phyloP scores from a whole-genome alignment of 2,113 vertebrate genomes.

The Notiomystis cincta region DNA sequence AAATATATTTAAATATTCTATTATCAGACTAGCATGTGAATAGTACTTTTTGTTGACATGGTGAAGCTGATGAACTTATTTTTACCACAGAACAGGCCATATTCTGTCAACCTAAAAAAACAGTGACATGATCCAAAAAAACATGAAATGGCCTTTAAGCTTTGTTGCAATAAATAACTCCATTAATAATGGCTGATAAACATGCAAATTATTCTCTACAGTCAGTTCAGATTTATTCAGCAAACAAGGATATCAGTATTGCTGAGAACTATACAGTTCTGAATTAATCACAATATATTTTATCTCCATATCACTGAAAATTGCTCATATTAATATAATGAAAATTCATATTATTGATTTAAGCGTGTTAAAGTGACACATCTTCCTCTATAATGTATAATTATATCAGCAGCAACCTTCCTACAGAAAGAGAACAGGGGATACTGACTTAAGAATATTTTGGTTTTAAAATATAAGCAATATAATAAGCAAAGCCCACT shows the following conservation, averaged over 20 bases:
- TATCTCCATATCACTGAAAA: neutral
- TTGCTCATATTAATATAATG: neutral
- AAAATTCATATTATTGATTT: neutral
- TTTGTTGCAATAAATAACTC: slow-evolving; percentile 47
- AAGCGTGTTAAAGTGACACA: neutral
- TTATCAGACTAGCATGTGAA: neutral
- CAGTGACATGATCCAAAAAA: neutral
- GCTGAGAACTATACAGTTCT: neutral
- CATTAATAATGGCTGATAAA: slow-evolving; percentile 59
- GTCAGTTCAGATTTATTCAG: slow-evolving; percentile 35
- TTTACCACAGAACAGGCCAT: neutral
- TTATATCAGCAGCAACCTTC: neutral
- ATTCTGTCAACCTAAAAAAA: neutral
- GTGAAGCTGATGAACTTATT: neutral
- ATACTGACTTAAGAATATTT: neutral
- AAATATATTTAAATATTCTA: neutral
- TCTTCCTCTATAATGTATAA: neutral
- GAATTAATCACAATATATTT: slow-evolving; percentile 11
- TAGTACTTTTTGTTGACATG: neutral
- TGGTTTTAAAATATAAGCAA: neutral
- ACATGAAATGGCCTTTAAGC: slow-evolving; percentile 29
- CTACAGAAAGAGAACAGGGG: neutral
- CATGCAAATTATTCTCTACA: slow-evolving; percentile 53
- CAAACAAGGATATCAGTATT: neutral
- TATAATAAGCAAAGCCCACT: neutral